Base-by-base conservation (phyloP, 2,888 invertebrate species). In the Notodonta ziczac region DNA sequence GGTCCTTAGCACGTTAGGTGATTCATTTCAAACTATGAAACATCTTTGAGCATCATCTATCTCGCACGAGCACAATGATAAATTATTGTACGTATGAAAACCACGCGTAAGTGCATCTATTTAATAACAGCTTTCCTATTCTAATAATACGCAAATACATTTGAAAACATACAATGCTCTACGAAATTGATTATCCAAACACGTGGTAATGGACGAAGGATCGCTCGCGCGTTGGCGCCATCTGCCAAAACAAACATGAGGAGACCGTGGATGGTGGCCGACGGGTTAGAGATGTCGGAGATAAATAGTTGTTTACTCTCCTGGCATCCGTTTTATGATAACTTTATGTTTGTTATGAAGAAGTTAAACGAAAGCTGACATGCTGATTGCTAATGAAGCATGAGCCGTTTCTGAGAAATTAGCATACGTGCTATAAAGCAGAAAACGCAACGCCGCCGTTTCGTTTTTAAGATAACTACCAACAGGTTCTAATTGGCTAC, bases 221-320 rank as follows among this genome's bases (percentile, higher is more conserved):
- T 57, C 56, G 59, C 56, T 46, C 52, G 63, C 58, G 73, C 61
- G 61, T 54, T 72, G 76, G 69, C 68, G 75, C 77, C 89, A 88
- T 78, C 89, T 90, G 90, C 82, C 85, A 87, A 82, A 90, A 90
- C 72, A 90, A 89, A 89, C 85, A 81, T 46, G 13, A 40, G 46
- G 13, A 46, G 13, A 46, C 13, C 46, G 46, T n/a, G n/a, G n/a
- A 10, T 42, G 46, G 12, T 5, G 46, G 46, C 46, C 5, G 46
- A n/a, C 13, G 46, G 46, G 13, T 44, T 50, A 5, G 50, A 14
- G 48, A 50, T 16, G 16, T 16, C 46, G 46, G 46, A 7, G 42
- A 10, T 4, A n/a, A 13, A 3, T 12, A 44, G 12, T 46, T 46
- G n/a, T 13, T 46, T n/a, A n/a, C 46, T 46, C 42, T 10, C 0